Evolutionary conservation across 2,888 invertebrate species (phyloP), one percentile per base, ranked within the genome.

Genomic region (Lasius fuliginosus): DNA sequence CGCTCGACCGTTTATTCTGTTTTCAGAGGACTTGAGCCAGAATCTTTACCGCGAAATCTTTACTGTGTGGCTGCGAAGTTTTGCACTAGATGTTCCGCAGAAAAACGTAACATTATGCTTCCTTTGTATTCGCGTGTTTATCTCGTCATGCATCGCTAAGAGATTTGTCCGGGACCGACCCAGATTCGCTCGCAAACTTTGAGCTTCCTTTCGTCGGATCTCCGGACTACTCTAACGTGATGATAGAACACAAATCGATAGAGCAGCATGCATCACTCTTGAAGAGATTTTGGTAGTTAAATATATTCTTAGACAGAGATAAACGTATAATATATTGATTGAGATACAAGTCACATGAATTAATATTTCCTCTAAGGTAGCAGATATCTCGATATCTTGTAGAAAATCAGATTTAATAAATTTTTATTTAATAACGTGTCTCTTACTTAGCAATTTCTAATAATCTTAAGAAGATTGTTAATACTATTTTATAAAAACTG

Each of bases 61-160:
- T 53, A 53, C 18, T 30, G 42, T 58, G 56, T 23, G 56, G 15
- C 46, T 53, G 56, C 30, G 36, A 86, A 84, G 56, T 65, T 18
- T 15, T 68, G 23, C 36, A 60, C 36, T 71, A 33, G 71, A 65
- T 81, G 30, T 46, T 30, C 23, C 12, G 56, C 23, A 64, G 62
- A 73, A 73, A 84, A 84, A 84, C 79, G 69, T 27, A 33, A 53
- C 33, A 49, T 84, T 71, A 82, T 46, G 36, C 36, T 71, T 71
- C 71, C 53, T 77, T 82, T 49, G 46, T 30, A 42, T 12, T 30
- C 58, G 27, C 62, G 71, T 56, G 83, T 88, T 88, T 88, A 88
- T 86, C 85, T 88, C 85, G 79, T 83, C 86, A 88, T 82, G 76
- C 67, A 79, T 88, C 85, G 64, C 79, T 79, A 77, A 87, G 87